phyloP scores from a whole-genome alignment of 2,797 vertebrate species.

The Sebastolobus altivelis region DNA sequence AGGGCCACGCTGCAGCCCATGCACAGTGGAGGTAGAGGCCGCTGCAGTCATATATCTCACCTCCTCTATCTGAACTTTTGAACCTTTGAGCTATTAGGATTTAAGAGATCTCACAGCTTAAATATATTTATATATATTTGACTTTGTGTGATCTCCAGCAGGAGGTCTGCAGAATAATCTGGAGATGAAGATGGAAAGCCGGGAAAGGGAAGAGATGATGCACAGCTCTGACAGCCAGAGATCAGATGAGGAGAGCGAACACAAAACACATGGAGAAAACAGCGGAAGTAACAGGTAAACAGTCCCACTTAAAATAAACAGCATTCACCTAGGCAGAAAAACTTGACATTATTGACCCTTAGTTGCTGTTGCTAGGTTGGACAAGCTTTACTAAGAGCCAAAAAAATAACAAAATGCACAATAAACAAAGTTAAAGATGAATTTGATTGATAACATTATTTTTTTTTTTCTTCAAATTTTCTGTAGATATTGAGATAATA shows the following conservation, averaged over 20 bases:
- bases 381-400: too few relatives aligned
- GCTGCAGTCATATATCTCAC: not conserved
- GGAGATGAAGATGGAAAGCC: constrained; percentile 93
- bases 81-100: not conserved
- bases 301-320: not conserved
- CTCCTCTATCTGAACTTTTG: not conserved
- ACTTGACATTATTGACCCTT: too few relatives aligned
- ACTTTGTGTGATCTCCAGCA: constrained; percentile 29
- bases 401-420: too few relatives aligned
- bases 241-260: constrained; percentile 94
- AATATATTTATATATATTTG: not conserved
- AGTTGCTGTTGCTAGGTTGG: too few relatives aligned
- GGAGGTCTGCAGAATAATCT: constrained; percentile 76
- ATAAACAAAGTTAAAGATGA: too few relatives aligned
- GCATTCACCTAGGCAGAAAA: not conserved
- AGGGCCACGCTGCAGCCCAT: constrained; percentile 59
- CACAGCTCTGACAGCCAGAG: constrained; percentile 91
- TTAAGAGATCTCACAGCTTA: not conserved
- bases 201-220: constrained; percentile 91
- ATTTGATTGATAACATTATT: too few relatives aligned
- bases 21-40: constrained; percentile 56
- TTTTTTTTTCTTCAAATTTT: too few relatives aligned
- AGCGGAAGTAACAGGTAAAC: constrained; percentile 79
- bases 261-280: constrained; percentile 86
- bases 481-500: too few relatives aligned